phyloP scores from a whole-genome alignment of 2,797 vertebrate genomes.

The Sylvilagus floridanus region DNA sequence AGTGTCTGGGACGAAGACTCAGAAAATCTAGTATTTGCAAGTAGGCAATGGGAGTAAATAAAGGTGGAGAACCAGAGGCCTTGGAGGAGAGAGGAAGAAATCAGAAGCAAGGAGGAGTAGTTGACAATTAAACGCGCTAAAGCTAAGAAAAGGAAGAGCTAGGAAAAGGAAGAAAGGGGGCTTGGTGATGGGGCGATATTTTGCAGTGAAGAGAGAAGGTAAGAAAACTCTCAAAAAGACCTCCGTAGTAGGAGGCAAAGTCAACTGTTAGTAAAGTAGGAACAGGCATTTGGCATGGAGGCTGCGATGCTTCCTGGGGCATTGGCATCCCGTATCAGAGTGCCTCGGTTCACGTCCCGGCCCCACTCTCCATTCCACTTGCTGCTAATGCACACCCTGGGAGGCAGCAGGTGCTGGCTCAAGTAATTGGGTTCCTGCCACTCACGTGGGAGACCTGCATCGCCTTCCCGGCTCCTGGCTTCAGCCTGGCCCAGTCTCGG shows the following conservation, averaged over 20 bases:
- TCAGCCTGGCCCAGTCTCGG: no score
- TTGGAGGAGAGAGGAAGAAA: background rate
- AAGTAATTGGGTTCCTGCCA: no score
- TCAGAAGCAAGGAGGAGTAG: background rate
- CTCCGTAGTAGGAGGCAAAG: background rate
- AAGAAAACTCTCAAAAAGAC: background rate
- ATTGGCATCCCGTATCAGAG: no score
- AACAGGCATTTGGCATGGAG: no score
- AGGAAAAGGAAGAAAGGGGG: background rate
- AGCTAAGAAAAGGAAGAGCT: slow-evolving; percentile 1
- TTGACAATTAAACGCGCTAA: background rate
- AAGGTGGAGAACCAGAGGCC: background rate
- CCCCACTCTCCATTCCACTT: no score
- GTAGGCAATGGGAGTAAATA: background rate
- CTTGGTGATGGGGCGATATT: background rate
- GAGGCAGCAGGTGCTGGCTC: no score
- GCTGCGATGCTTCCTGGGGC: no score
- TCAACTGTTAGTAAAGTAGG: background rate
- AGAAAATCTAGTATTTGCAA: slow-evolving; percentile 23
- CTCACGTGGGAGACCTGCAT: no score
- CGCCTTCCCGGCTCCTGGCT: no score
- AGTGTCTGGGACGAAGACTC: background rate
- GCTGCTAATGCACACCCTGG: no score
- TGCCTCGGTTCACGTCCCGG: no score
- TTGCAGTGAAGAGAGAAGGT: background rate